Conservation (phyloP, 1,140 invertebrate species). For the Trypoxylus dichotomus region DNA sequence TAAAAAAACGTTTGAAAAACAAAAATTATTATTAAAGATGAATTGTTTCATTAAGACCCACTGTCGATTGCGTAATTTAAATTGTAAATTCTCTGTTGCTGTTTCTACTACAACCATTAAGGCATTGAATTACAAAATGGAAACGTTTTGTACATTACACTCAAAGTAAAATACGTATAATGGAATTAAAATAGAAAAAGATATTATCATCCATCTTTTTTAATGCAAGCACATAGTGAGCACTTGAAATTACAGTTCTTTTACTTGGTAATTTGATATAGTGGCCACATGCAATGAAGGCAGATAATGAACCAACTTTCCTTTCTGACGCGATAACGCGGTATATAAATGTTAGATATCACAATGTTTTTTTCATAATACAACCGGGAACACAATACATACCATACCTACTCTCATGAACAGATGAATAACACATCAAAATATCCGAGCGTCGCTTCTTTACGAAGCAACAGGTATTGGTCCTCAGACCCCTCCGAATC, state of each 20-base stretch:
- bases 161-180: no score
- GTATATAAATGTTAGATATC: not conserved
- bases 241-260: no score
- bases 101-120: no score
- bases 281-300: not conserved
- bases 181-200: no score
- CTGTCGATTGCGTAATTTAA: no score
- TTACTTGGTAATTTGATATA: not conserved
- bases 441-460: not conserved
- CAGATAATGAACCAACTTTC: not conserved
- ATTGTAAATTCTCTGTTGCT: no score
- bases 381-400: not conserved
- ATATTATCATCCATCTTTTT: not conserved
- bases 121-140: no score
- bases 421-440: not conserved
- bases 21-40: no score
- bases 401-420: not conserved
- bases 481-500: not conserved
- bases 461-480: not conserved
- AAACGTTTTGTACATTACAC: no score
- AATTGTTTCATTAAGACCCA: no score
- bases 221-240: not conserved
- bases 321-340: not conserved
- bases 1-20: no score
- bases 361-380: not conserved